Base-by-base conservation (phyloP, 2,797 vertebrate species). In the Anabas testudineus region DNA sequence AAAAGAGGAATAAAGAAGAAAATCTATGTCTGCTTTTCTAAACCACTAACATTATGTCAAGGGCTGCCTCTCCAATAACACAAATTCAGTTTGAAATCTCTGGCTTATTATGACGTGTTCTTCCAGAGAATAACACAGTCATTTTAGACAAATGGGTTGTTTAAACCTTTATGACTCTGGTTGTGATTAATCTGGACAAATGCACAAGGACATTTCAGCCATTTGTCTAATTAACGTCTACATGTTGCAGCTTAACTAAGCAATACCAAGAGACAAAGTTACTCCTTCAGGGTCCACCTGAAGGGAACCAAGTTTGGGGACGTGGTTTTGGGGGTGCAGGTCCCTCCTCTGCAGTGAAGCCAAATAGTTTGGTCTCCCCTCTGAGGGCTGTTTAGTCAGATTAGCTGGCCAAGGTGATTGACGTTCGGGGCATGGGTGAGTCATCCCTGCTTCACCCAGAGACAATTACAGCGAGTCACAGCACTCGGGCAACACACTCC, bases 351-450 rank as follows among this genome's bases (percentile, higher is more conserved):
- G 73, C 54, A 82, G 63, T 4, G 42, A 57, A 69, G 74, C 61
- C 79, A 82, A 57, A 77, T 57, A 52, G 37, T 64, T 51, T 42
- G 66, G 52, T 78, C 63, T 62, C 42, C 66, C 61, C 62, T 80
- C 63, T 2, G 7, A 80, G 67, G 46, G 58, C 28, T 74, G 79
- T 79, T 75, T 64, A 82, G 81, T 76, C 81, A 74, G 69, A 72
- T 72, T 36, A 76, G 70, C 71, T 55, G 63, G 53, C 45, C 59
- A 7, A 48, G 26, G 62, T 80, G 80, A 91, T 89, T 90, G 88
- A 81, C 78, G 84, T 86, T 82, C 2, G 46, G 67, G 63, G 69
- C 74, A 45, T 19, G 24, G 55, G 73, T 92, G 90, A 92, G 64
- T 92, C 87, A 89, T 85, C 56, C 14, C 53, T 47, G 60, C 77